Evolutionary conservation across 2,888 invertebrate genomes (phyloP).

Genomic region (Hoplodrina blanda): DNA sequence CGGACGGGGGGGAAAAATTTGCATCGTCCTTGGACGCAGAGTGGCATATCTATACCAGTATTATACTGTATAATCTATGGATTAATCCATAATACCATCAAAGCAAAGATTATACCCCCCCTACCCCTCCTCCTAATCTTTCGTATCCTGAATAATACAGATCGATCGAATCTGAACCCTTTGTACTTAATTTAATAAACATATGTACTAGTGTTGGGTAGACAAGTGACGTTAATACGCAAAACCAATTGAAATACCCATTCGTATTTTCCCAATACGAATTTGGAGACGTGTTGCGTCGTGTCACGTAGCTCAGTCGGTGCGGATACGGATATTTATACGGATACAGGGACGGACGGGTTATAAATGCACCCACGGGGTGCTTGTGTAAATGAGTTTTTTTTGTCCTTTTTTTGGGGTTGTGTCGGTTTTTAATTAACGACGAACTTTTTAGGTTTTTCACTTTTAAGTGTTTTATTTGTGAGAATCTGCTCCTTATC

Average conservation of each 20-base stretch:
- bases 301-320: constrained; percentile 69
- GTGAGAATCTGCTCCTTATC: not conserved
- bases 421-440: constrained; percentile 9
- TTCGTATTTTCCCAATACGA: constrained; percentile 79
- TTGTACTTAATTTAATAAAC: constrained; percentile 63
- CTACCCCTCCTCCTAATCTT: constrained; percentile 5
- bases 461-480: not conserved
- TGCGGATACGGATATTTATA: constrained; percentile 63
- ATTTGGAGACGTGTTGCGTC: constrained; percentile 72
- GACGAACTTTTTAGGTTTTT: not conserved
- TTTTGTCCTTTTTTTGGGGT: not conserved
- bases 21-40: too few relatives aligned
- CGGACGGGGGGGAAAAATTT: too few relatives aligned
- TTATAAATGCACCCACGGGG: constrained; percentile 21
- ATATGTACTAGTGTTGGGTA: constrained; percentile 50
- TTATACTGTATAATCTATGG: too few relatives aligned
- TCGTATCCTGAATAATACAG: constrained; percentile 27
- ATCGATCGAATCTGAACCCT: constrained; percentile 35
- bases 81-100: constrained; percentile 49
- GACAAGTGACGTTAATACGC: constrained; percentile 75
- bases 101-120: constrained; percentile 43
- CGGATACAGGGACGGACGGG: constrained; percentile 55
- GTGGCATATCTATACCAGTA: too few relatives aligned
- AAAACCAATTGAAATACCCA: constrained; percentile 82
- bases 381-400: constrained; percentile 22